Evolutionary conservation across 2,888 invertebrate genomes (phyloP), one percentile per base, ranked within the genome.

Genomic region (Dasysyrphus albostriatus): DNA sequence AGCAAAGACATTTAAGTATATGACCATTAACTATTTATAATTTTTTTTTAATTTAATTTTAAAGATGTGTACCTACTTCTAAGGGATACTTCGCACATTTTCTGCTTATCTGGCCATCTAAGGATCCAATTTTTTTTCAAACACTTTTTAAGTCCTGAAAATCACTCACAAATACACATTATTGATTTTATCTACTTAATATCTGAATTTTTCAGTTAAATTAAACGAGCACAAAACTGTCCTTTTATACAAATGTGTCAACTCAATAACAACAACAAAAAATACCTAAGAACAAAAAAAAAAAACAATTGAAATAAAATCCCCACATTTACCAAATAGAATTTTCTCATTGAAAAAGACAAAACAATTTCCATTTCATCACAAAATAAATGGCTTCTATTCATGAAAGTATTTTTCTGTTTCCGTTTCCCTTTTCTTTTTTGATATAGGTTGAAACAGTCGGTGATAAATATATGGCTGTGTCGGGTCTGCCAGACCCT

Each of bases 391-490:
- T 34, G 58, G 24, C 51, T 51, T 34, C 56, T 54, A 70, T 70
- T 61, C 54, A 74, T 42, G n/a, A 51, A n/a, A 10, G 54, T 54
- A 37, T n/a, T 44, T n/a, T 51, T 54, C 54, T 7, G n/a, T 54
- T 54, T 69, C 5, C 9, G 32, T 32, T 3, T 24, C 24, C 24
- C 24, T 24, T 54, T 54, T 69, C 5, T 6, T 5, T 32, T 3
- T 39, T 2, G 8, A 6, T 2, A 54, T 14, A 98, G 98, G 98
- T 99, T 83, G 98, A 99, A 93, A 99, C 98, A 12, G 98, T 98
- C 29, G 98, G 98, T 82, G 98, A 98, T 93, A 98, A 98, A 92
- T 99, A 99, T 92, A 99, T 98, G 98, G 98, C 98, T 0, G 98
- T 98, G 0, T 98, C 98, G 89, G 98, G 98, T 59, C 93, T 98